phyloP scores from a whole-genome alignment of 2,888 invertebrate genomes.

The Pharmacophagus antenor region DNA sequence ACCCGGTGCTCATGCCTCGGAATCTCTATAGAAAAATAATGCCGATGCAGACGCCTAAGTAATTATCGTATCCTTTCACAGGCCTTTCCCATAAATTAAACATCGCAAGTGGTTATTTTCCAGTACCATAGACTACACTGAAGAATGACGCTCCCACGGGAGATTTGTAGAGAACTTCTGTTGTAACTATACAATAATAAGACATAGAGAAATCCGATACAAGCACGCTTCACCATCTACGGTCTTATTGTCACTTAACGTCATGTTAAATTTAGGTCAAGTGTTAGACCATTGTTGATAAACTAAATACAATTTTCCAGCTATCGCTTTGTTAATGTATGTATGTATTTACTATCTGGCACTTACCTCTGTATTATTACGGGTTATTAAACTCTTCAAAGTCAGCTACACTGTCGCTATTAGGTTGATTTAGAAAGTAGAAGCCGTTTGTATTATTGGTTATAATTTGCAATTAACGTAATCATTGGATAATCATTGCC shows the following conservation, averaged over 20 bases:
- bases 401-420: constrained; percentile 1
- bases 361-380: constrained; percentile 7
- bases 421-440: constrained; percentile 22
- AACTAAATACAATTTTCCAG: too few species aligned
- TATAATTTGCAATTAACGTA: constrained; percentile 15
- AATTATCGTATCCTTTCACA: constrained; percentile 22
- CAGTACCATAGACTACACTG: constrained; percentile 8
- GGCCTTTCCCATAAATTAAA: constrained; percentile 15
- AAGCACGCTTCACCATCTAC: too few species aligned
- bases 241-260: too few species aligned
- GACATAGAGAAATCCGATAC: too few species aligned
- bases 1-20: constrained; percentile 8
- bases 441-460: constrained; percentile 8
- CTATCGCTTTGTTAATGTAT: neutral
- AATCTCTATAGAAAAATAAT: constrained; percentile 7
- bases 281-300: too few species aligned
- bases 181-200: neutral
- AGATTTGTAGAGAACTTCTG: constrained; percentile 2
- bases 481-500: constrained; percentile 15
- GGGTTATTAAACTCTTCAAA: constrained; percentile 16
- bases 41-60: neutral
- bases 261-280: too few species aligned
- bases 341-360: neutral
- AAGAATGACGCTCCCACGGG: constrained; percentile 18
- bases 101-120: constrained; percentile 16